Conservation (phyloP, 2,888 invertebrate genomes). For the Sarcophaga rosellei region DNA sequence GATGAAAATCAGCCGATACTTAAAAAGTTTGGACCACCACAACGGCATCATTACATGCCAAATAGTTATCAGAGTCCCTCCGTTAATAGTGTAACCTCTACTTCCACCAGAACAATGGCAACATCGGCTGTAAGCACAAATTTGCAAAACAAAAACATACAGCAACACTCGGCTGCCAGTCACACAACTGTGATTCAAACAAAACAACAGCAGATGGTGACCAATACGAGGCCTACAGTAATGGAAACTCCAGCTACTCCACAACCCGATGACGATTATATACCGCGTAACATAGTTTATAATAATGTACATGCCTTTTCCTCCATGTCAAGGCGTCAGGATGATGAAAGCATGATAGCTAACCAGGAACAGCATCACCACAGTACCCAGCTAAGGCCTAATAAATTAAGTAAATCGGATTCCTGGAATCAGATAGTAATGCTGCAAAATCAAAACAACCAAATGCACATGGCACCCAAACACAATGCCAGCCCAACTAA, state of each 20-base stretch:
- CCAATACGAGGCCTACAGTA: slow-evolving; percentile 73
- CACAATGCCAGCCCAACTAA: slow-evolving; percentile 72
- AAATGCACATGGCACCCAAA: slow-evolving; percentile 74
- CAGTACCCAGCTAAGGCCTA: slow-evolving; percentile 65
- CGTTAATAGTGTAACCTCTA: slow-evolving; percentile 16
- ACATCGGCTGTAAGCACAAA: slow-evolving; percentile 51
- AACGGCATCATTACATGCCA: slow-evolving; percentile 79
- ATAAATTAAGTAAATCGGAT: slow-evolving; percentile 86
- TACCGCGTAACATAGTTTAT: slow-evolving; percentile 79
- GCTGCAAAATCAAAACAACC: slow-evolving; percentile 48
- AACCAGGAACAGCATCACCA: slow-evolving; percentile 53
- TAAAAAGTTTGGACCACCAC: slow-evolving; percentile 80
- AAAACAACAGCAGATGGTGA: slow-evolving; percentile 32
- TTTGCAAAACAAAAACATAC: slow-evolving; percentile 29
- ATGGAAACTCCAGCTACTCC: slow-evolving; percentile 79
- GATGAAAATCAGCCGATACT: slow-evolving; percentile 78
- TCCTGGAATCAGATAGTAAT: slow-evolving; percentile 89
- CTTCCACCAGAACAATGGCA: slow-evolving; percentile 24
- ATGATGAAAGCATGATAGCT: slow-evolving; percentile 36
- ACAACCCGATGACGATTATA: slow-evolving; percentile 75
- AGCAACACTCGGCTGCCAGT: slow-evolving; percentile 13
- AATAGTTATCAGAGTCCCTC: slow-evolving; percentile 79
- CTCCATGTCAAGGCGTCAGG: slow-evolving; percentile 76
- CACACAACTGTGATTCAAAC: slow-evolving; percentile 60
- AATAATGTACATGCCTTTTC: slow-evolving; percentile 79